A percentile compares a stretch with the other conserved stretches of the same genome.
Conservation (phyloP, 2,888 invertebrate species). For the Entomobrya proxima region DNA sequence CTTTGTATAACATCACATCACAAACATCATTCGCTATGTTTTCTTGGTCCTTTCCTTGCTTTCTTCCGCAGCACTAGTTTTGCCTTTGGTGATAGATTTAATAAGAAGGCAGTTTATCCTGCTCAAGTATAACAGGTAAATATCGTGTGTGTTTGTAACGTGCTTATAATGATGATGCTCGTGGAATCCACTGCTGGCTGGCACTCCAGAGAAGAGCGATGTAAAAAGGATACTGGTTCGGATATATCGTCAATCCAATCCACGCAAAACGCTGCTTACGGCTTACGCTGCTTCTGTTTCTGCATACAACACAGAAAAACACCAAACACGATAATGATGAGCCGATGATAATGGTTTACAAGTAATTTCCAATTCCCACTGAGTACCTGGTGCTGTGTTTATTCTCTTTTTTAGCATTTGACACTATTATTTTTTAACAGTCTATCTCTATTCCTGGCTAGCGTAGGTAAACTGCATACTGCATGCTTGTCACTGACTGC, state of each 20-base stretch:
- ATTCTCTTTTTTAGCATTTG: not conserved
- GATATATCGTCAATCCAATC: slow-evolving; percentile 27
- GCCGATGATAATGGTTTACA: not conserved
- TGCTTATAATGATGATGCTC: not conserved
- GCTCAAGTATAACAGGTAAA: not conserved
- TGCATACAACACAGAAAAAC: slow-evolving; percentile 1
- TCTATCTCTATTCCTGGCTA: not conserved
- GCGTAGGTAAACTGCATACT: not conserved
- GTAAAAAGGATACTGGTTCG: slow-evolving; percentile 24
- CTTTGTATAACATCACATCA: slow-evolving; percentile 24
- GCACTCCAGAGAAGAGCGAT: slow-evolving; percentile 23
- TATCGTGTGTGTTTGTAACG: no score
- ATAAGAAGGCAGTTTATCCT: slow-evolving; percentile 3
- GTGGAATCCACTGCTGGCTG: not conserved
- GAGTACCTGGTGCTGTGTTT: slow-evolving; percentile 33
- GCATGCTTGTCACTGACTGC: slow-evolving; percentile 44
- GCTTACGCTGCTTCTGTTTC: slow-evolving; percentile 1
- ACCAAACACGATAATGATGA: slow-evolving; percentile 16
- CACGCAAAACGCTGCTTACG: slow-evolving; percentile 3
- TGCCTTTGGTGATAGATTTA: not conserved
- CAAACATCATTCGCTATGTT: slow-evolving; percentile 5
- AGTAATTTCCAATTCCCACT: slow-evolving; percentile 24
- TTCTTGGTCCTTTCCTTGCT: slow-evolving; percentile 36
- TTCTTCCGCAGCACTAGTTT: slow-evolving; percentile 42
- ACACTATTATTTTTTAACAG: not conserved